Base-by-base conservation (phyloP, 2,113 vertebrate species). In the Nasalis larvatus region DNA sequence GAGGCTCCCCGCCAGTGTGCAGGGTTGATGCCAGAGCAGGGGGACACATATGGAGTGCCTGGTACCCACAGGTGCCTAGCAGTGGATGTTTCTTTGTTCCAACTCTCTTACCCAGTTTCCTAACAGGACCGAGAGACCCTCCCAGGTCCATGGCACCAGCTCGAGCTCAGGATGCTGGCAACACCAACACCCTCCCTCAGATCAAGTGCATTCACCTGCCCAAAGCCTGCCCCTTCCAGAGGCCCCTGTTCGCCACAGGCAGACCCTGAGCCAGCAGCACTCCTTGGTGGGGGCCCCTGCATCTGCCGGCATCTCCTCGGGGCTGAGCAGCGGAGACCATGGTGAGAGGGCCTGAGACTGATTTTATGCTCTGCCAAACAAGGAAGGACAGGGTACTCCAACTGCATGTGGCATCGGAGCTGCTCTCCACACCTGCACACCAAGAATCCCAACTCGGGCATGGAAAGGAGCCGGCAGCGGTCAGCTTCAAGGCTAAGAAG, bases 1-100 rank as follows among this genome's bases (percentile, higher is more conserved):
- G 52, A 49, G 4, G 23, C 1, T 6, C 1, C 1, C 42, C 7
- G 3, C 23, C 23, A 9, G 40, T 1, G 3, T 14, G 1, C 32
- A 25, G 37, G 35, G 30, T 8, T 8, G 4, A 56, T 10, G 30
- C 16, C 1, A 54, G 42, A 47, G 25, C 12, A 47, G 1, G 9
- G 40, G 21, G 42, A 1, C 3, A 20, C 0, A 8, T n/a, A 8
- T 23, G 8, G 8, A 56, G 63, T 23, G 25, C 27, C 91, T 49
- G 35, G 56, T 23, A 49, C 25, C 81, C 20, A 14, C 18, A 23
- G 27, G 45, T 52, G 17, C 17, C 27, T 32, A 45, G 35, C 32
- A 47, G n/a, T 17, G 1, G 3, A 18, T 4, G 35, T 10, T 69
- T 40, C 63, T 40, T 27, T 35, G 13, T 42, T 42, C 54, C 56